These are phyloP conservation scores for Bombycilla garrulus DNA, from an alignment of 2,113 vertebrate species.

Conservation along the genomic window DNA sequence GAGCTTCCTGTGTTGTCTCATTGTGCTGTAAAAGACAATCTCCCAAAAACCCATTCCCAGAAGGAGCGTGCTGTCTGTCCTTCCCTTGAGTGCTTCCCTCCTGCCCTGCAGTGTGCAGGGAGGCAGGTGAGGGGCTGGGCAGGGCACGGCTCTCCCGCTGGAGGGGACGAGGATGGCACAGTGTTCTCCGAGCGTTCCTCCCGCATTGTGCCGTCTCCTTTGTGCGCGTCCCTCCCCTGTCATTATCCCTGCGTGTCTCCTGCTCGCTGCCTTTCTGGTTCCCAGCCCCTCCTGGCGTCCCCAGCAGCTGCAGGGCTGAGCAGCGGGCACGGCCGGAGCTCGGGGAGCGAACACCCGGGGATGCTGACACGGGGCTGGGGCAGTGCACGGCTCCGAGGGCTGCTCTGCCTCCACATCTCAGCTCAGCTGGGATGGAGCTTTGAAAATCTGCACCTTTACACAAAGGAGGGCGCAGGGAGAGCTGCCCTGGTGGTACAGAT, in stretches of 20 bases:
- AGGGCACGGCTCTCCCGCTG: neutral
- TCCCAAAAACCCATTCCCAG: neutral
- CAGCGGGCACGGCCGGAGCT: neutral
- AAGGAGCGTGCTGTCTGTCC: neutral
- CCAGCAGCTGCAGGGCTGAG: neutral
- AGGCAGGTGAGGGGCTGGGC: neutral
- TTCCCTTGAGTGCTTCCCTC: neutral
- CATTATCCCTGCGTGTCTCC: constrained; percentile 54
- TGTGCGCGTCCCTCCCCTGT: constrained; percentile 47
- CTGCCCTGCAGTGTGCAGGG: neutral
- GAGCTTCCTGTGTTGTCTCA: neutral
- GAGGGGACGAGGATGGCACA: neutral
- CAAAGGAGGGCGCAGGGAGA: neutral
- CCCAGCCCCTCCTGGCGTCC: neutral
- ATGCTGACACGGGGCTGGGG: neutral
- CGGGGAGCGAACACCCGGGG: accelerated
- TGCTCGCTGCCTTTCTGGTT: neutral
- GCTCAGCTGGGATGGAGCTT: accelerated
- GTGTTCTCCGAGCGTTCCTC: neutral
- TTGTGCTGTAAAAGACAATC: neutral
- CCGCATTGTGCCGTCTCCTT: constrained; percentile 21
- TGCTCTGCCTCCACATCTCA: neutral
- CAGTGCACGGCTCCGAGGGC: neutral
- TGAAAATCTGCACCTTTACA: neutral
- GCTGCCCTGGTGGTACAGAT: accelerated